Evolutionary conservation across 2,113 vertebrate genomes (phyloP).

Genomic region (Phylloscopus trochiloides): DNA sequence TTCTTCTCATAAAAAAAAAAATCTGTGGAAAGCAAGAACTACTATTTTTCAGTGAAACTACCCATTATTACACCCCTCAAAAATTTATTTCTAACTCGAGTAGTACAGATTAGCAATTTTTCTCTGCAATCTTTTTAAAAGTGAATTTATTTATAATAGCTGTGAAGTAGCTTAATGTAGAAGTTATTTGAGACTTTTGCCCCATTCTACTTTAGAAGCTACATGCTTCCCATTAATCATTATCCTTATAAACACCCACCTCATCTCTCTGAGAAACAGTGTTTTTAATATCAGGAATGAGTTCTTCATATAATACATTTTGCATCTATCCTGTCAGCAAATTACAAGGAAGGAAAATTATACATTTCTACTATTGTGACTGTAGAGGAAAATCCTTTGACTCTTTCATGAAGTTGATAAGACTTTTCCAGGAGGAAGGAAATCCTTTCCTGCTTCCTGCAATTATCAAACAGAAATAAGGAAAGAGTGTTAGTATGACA

Average conservation of each 20-base stretch:
- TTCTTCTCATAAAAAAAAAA: neutral
- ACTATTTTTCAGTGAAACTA: neutral
- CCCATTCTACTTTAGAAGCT: neutral
- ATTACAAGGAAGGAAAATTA: neutral
- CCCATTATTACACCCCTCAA: fast-evolving
- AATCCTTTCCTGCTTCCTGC: neutral
- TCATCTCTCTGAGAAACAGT: neutral
- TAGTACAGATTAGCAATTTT: neutral
- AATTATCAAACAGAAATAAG: neutral
- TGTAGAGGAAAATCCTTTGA: neutral
- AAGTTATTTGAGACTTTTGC: neutral
- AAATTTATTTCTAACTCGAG: neutral
- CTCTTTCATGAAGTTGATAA: neutral
- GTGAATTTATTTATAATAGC: neutral
- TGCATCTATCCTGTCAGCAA: neutral
- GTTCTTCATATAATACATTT: neutral
- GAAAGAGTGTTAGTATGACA: neutral
- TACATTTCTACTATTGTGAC: neutral
- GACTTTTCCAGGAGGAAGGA: neutral
- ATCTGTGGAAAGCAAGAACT: neutral
- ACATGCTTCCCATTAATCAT: neutral
- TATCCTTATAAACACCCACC: neutral
- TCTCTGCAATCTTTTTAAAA: neutral
- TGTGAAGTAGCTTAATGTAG: neutral
- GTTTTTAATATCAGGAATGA: neutral